Conservation (phyloP, 1,140 invertebrate species). For the Steinernema khuongi region DNA sequence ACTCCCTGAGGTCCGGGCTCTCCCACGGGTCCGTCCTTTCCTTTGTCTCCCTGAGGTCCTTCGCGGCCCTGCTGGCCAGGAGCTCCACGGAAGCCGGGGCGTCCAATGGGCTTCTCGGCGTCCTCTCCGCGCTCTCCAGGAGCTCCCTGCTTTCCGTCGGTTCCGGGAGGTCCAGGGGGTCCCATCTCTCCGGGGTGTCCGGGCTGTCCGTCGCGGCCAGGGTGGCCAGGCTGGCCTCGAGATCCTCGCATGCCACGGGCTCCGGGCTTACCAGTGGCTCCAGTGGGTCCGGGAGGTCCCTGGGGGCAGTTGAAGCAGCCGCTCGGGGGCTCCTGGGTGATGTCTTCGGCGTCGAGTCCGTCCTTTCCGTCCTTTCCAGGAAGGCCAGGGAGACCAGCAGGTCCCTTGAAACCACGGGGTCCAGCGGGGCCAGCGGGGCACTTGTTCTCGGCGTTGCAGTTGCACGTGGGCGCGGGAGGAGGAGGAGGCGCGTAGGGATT, state of each 20-base stretch:
- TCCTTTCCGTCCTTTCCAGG: slow-evolving; percentile 1
- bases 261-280: neutral
- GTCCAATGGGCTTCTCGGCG: slow-evolving; percentile 44
- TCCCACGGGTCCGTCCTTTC: neutral
- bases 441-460: neutral
- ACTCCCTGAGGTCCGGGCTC: neutral
- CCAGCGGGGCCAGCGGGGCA: neutral
- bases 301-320: neutral
- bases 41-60: neutral
- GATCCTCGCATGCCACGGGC: neutral
- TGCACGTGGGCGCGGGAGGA: too few relatives aligned
- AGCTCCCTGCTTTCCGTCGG: too few relatives aligned
- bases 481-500: too few relatives aligned
- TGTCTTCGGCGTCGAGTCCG: neutral
- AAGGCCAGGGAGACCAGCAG: neutral
- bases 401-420: too few relatives aligned
- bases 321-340: neutral
- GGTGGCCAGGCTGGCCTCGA: neutral
- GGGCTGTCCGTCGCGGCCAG: slow-evolving; percentile 22
- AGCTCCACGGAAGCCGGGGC: slow-evolving; percentile 34
- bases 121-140: too few relatives aligned
- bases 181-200: slow-evolving; percentile 35
- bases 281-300: slow-evolving; percentile 19
- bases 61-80: slow-evolving; percentile 29
- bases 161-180: slow-evolving; percentile 32